These are phyloP conservation scores for Macquaria ambigua DNA, from an alignment of 2,113 vertebrate species.

Conservation along the genomic window DNA sequence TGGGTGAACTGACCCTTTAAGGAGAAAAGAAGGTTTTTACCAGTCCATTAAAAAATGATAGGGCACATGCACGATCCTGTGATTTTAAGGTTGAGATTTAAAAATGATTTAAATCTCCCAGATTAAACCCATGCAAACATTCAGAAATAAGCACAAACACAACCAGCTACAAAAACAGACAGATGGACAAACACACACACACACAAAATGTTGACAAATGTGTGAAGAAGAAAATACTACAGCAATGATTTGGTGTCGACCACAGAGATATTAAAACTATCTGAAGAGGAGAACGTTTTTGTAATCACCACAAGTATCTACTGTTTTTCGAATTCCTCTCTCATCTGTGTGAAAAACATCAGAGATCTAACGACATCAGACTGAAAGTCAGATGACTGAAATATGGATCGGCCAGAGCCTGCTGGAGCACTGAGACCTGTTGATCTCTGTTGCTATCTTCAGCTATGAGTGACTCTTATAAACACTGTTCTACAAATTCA, in stretches of 20 bases:
- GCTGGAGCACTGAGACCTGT: neutral
- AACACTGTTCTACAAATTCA: neutral
- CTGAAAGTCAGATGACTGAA: neutral
- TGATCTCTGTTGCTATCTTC: constrained; percentile 18
- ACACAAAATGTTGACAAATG: too few relatives aligned
- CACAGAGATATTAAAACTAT: neutral
- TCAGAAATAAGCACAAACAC: neutral
- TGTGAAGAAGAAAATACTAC: neutral
- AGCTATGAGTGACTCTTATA: neutral
- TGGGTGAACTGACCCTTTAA: neutral
- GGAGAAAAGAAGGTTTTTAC: neutral
- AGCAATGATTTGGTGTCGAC: neutral
- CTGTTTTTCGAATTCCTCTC: too few relatives aligned
- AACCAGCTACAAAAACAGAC: neutral
- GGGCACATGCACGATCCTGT: neutral
- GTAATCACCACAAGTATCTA: neutral
- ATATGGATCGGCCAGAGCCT: neutral
- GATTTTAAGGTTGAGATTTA: neutral
- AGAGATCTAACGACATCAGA: too few relatives aligned
- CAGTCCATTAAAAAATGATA: too few relatives aligned
- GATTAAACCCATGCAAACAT: neutral
- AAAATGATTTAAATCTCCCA: neutral
- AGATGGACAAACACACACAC: neutral
- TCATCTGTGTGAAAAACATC: too few relatives aligned
- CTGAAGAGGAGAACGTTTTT: neutral